Base-by-base conservation (phyloP, 2,888 invertebrate genomes). In the Pterostichus niger region DNA sequence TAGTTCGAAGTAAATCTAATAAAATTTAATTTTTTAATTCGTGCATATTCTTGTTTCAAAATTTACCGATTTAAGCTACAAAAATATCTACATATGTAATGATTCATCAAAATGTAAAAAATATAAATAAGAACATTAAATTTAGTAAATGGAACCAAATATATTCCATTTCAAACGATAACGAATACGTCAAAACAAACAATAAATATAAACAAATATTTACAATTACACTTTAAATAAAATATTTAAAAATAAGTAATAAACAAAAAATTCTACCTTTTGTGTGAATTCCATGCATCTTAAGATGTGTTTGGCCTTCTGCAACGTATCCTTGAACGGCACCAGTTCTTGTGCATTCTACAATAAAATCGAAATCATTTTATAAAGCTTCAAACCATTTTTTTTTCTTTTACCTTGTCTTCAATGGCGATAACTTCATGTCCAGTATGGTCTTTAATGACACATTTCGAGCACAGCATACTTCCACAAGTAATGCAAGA, bases 401-500 rank as follows among this genome's bases (percentile, higher is more conserved):
- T 40, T 40, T 40, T 1, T 40, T 77, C 86, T 88, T 24, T 86
- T 87, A 91, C 91, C 89, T 89, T 87, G 73, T 88, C 85, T 0
- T 84, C 64, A 13, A 90, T 83, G 31, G 86, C 49, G 0, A 87
- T 79, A 52, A 87, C 86, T 0, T 84, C 84, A 85, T 92, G 91
- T 0, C 86, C 87, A 1, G 85, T 86, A 85, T 92, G 92, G 0
- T 84, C 84, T 0, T 86, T 84, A 6, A 91, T 49, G 78, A 89
- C 87, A 84, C 92, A 92, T 71, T 90, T 89, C n/a, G 90, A 88
- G 83, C 92, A 92, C 0, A 87, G 85, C 1, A 86, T 84, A 31
- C 84, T 71, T n/a, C 88, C 84, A 85, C 92, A 92, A 10, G 87
- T 86, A 2, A 85, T 86, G 84, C 92, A 92, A 83, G 87, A 88